Base-by-base conservation (phyloP, 2,113 vertebrate genomes). In the Perca schrenkii region DNA sequence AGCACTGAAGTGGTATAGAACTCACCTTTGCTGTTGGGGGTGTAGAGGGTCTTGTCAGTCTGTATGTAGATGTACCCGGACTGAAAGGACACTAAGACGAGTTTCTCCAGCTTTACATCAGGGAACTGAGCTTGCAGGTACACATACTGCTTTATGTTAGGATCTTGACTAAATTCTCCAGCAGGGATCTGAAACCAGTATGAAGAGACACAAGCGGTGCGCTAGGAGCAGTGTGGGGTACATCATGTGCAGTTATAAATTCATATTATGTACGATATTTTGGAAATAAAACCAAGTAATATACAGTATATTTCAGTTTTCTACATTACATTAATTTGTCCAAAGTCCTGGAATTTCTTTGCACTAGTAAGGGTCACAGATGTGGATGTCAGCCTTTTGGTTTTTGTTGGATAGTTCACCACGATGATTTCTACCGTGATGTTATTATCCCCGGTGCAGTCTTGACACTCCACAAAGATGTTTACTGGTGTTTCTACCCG, bases 41-140 rank as follows among this genome's bases (percentile, higher is more conserved):
- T 95, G 77, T 95, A 95, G 50, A 95, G 80, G 34, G 94, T 91
- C 72, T 95, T 95, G 80, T 95, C 95, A 0, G 95, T 95, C 72
- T 95, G 94, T 53, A 95, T 90, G 85, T 94, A 95, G 54, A 95
- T 93, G 84, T 93, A 93, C 2, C 94, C 94, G 5, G 91, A 90
- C 81, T 94, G 94, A 69, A 95, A 94, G 61, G 93, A 92, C 28
- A 94, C 87, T 25, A 95, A 22, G 28, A 94, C 88, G 1, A 91
- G 75, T 70, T 92, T 94, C 86, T 95, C 93, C 86, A 95, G 74
- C 6, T 66, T 0, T 7, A 28, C 47, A 25, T 60, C 40, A 6
- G 90, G 90, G 21, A 93, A 93, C 28, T 77, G 62, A 58, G 93
- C 94, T 77, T 83, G 85, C 47, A 95, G 82, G 73, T 91, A 86